Evolutionary conservation across 2,888 invertebrate genomes (phyloP), one percentile per base, ranked within the genome.

Genomic region (Cyaniris semiargus): DNA sequence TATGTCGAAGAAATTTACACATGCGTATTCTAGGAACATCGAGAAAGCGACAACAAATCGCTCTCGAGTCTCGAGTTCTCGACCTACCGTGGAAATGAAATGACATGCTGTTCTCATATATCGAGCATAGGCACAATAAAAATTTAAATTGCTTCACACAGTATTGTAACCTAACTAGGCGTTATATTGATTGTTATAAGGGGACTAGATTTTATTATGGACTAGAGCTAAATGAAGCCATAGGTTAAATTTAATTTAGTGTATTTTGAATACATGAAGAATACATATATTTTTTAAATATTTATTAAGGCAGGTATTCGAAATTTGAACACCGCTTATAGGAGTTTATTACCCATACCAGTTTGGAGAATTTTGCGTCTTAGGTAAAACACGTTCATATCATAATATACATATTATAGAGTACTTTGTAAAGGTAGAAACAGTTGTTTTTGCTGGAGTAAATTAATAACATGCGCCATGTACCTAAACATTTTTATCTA

Each of bases 41-140:
- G 74, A 74, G 74, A 74, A 74, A 74, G 74, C 74, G 21, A 15
- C 44, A 53, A 74, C 74, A 53, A 74, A 74, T 74, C 74, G 74
- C 27, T 74, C 48, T 74, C 53, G 53, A 53, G 18, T 53, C 53
- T 53, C 53, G 18, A 53, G 53, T 53, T 53, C 53, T 18, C 74
- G 74, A 48, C 48, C 74, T 53, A 74, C 23, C 74, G 74, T 74
- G 53, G 74, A 74, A 74, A 74, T 44, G 53, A 74, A 48, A 74
- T 74, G 74, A 74, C 74, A 74, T 66, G 66, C 27, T 74, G 48
- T 18, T 48, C 74, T 44, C 53, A 27, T 74, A 27, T 23, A 44
- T 44, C 27, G 74, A 74, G 8, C 21, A 48, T 15, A 74, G n/a
- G 21, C 10, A 13, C 38, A 38, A 71, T 38, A 38, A 71, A 38